Conservation (phyloP, 1,140 invertebrate genomes). For the Uloborus diversus region DNA sequence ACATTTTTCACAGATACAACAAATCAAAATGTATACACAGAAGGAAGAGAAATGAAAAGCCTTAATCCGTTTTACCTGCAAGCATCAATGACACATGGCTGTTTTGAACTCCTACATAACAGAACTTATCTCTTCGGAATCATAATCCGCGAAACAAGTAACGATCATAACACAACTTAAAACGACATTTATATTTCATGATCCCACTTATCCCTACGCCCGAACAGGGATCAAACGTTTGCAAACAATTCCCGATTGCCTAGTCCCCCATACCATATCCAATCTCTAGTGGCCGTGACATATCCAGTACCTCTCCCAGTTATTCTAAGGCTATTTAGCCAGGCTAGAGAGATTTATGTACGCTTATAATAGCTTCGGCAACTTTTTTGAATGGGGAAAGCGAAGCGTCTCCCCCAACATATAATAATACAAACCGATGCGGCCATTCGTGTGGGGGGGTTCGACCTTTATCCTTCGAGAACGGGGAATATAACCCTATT, state of each 20-base stretch:
- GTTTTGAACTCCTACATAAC: too few relatives aligned
- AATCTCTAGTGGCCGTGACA: not conserved
- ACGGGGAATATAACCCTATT: not conserved
- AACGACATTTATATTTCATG: too few relatives aligned
- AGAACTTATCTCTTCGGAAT: too few relatives aligned
- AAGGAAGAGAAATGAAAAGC: too few relatives aligned
- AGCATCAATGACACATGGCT: too few relatives aligned
- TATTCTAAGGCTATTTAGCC: not conserved
- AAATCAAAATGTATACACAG: too few relatives aligned
- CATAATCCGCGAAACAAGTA: too few relatives aligned
- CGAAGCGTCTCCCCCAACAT: not conserved
- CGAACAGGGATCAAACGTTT: not conserved
- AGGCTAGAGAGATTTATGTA: not conserved
- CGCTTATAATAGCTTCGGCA: not conserved
- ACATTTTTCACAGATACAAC: too few relatives aligned
- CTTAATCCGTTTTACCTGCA: too few relatives aligned
- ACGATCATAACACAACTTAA: too few relatives aligned
- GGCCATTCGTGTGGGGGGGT: not conserved
- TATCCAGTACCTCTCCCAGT: not conserved
- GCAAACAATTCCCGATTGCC: not conserved
- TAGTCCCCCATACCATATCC: not conserved
- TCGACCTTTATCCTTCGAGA: not conserved
- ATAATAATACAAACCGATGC: not conserved
- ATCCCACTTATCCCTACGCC: too few relatives aligned
- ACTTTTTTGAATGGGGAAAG: not conserved